A percentile compares a stretch with the other conserved stretches of the same genome.
Evolutionary conservation across 2,888 invertebrate genomes (phyloP).

Genomic region (Megaustenia siamemsis): DNA sequence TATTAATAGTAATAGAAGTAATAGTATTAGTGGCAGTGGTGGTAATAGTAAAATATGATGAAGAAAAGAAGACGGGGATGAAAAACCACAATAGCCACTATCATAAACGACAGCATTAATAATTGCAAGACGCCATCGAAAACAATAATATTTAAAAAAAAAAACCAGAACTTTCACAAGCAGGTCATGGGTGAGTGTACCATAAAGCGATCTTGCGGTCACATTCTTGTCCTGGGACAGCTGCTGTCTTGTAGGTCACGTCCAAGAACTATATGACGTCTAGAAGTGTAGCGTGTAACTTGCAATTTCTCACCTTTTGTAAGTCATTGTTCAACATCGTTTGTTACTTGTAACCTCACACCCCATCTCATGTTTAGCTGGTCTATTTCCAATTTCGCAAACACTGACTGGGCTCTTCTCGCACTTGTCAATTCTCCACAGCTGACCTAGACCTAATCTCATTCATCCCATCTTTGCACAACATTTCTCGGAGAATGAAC

Average conservation of each 20-base stretch:
- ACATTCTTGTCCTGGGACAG: background rate
- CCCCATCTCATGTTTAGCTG: background rate
- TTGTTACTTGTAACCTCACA: background rate
- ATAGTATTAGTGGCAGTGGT: no score
- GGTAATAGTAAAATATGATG: no score
- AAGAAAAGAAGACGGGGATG: no score
- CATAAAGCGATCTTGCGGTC: background rate
- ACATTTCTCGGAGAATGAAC: background rate
- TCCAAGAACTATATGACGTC: background rate
- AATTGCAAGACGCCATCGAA: no score
- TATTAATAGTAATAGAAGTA: no score
- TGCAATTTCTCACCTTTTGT: background rate
- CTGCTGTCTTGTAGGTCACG: conserved; percentile 2
- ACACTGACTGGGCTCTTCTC: background rate
- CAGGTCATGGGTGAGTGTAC: background rate
- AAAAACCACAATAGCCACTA: no score
- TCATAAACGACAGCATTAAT: no score
- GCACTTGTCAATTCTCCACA: background rate
- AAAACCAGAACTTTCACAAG: background rate
- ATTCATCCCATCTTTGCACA: background rate
- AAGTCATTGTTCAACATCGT: background rate
- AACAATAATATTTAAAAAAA: background rate
- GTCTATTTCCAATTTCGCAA: background rate
- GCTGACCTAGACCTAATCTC: background rate
- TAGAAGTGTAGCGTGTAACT: background rate